These are phyloP conservation scores for Drosophila lacteicornis DNA, from an alignment of 1,140 invertebrate species.

Conservation along the genomic window DNA sequence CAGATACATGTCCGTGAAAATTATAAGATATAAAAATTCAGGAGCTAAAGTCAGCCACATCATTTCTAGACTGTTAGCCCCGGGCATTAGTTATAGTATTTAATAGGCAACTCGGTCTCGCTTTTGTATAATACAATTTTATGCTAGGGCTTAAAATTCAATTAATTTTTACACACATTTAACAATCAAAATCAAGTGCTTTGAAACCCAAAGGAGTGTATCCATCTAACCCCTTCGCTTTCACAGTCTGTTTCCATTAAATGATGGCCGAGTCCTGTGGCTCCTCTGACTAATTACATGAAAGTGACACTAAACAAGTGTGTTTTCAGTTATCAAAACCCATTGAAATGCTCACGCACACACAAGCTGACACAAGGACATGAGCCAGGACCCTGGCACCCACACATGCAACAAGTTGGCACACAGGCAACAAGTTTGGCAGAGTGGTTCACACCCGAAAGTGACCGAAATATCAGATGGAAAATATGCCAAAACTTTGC, in stretches of 20 bases:
- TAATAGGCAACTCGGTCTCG: too few species aligned
- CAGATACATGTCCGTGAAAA: background rate
- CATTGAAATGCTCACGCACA: conserved; percentile 17
- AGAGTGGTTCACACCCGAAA: conserved; percentile 21
- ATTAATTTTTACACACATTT: too few species aligned
- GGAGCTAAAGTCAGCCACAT: background rate
- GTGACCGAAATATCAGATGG: conserved; percentile 49
- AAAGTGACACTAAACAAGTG: conserved; percentile 35
- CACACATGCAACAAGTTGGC: conserved; percentile 57
- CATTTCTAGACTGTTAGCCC: background rate
- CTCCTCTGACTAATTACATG: conserved; percentile 20
- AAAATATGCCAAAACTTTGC: conserved; percentile 70
- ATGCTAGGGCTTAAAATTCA: background rate
- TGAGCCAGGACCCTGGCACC: too few species aligned
- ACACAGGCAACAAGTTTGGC: conserved; percentile 50
- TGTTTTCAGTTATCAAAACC: conserved; percentile 38
- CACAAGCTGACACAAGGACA: background rate
- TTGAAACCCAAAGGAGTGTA: too few species aligned
- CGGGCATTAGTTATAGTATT: background rate
- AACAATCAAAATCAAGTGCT: too few species aligned
- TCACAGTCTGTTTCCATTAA: background rate
- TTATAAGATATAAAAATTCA: background rate
- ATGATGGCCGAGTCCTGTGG: background rate
- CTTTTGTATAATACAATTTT: background rate
- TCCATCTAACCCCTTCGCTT: too few species aligned